Conservation (phyloP, 2,797 vertebrate species). For the Sitta carolinensis region DNA sequence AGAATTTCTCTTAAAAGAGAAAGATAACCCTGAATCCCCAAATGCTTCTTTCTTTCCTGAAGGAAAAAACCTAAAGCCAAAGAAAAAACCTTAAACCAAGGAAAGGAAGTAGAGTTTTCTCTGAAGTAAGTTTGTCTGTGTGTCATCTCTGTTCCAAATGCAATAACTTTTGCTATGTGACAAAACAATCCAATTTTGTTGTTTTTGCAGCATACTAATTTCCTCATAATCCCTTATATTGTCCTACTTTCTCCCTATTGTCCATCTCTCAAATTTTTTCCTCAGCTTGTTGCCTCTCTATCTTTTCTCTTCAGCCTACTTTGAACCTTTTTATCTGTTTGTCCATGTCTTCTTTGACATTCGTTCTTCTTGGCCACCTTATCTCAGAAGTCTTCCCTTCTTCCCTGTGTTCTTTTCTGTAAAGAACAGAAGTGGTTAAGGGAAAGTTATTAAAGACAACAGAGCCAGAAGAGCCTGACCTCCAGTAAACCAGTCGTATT, state of each 20-base stretch:
- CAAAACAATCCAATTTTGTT: background rate
- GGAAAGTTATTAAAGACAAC: background rate
- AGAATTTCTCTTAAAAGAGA: background rate
- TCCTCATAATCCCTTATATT: background rate
- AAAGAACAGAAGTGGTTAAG: slow-evolving; percentile 12
- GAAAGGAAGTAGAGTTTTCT: background rate
- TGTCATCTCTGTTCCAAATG: background rate
- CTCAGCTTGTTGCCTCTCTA: background rate
- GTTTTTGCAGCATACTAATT: background rate
- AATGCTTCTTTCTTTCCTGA: background rate
- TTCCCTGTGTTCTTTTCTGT: background rate
- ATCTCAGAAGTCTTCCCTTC: background rate
- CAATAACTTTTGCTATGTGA: background rate
- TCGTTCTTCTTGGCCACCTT: background rate
- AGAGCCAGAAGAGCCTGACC: background rate
- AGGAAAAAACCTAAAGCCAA: background rate
- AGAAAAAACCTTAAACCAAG: background rate
- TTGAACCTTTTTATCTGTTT: background rate
- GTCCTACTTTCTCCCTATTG: background rate
- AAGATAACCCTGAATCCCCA: background rate
- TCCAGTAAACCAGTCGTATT: background rate
- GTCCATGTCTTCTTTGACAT: background rate
- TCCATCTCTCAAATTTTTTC: background rate
- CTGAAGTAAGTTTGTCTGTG: background rate
- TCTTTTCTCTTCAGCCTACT: background rate